phyloP scores from a whole-genome alignment of 2,888 invertebrate genomes.

The Philopedon plagiatum region DNA sequence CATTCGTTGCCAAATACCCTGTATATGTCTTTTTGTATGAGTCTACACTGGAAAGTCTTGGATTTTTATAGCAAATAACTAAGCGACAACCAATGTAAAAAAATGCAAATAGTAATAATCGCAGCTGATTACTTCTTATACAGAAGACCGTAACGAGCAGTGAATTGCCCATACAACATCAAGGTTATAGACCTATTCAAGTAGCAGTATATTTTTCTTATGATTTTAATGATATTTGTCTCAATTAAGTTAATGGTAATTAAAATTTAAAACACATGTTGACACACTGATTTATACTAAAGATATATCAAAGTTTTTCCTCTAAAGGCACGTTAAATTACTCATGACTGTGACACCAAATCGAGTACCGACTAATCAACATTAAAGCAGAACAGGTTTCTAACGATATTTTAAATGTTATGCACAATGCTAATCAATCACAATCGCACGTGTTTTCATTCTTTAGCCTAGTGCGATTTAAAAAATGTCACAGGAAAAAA shows the following conservation, averaged over 20 bases:
- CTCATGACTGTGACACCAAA: slow-evolving; percentile 16
- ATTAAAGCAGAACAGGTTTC: neutral
- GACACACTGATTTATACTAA: neutral
- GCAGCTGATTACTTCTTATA: too few relatives aligned
- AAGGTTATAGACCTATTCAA: too few relatives aligned
- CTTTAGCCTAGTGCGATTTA: neutral
- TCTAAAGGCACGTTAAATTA: slow-evolving; percentile 9
- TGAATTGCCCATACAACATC: too few relatives aligned
- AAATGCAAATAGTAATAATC: too few relatives aligned
- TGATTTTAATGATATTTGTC: neutral
- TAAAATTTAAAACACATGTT: slow-evolving; percentile 4
- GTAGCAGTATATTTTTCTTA: too few relatives aligned
- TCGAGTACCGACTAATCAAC: neutral
- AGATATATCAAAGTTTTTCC: neutral
- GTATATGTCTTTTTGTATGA: too few relatives aligned
- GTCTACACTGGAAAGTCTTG: too few relatives aligned
- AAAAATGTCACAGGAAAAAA: neutral
- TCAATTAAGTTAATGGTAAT: neutral
- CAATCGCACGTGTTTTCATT: slow-evolving; percentile 7
- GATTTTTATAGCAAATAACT: too few relatives aligned
- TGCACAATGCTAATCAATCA: slow-evolving; percentile 14
- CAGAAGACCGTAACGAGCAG: too few relatives aligned
- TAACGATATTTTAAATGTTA: neutral
- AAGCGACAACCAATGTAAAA: too few relatives aligned
- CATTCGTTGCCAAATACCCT: too few relatives aligned